Evolutionary conservation across 2,797 vertebrate species (phyloP), one percentile per base, ranked within the genome.

Genomic region (Sebastes matsubarae): DNA sequence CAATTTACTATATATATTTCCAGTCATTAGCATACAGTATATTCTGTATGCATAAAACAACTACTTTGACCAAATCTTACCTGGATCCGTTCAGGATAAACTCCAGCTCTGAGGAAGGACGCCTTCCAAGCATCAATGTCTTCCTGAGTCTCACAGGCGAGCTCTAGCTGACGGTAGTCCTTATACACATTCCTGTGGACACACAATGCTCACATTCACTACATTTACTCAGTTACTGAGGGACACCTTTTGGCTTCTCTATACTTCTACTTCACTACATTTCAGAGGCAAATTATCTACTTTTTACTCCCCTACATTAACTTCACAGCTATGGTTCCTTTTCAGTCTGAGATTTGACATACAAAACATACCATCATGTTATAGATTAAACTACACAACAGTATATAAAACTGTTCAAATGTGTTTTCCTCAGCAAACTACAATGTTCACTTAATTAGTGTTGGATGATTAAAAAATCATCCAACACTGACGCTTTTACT

Each of bases 51-150:
- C 5, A 3, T n/a, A 10, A 72, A 14, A 50, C 1, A 32, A 46
- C 18, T 42, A 46, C 27, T 22, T 27, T 30, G 8, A 63, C 11
- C 4, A 59, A 50, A 38, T 78, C 96, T 89, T 93, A 99, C 98
- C 93, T 94, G 95, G 76, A 97, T 97, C 10, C 97, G 96, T 88
- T 99, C 98, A 1, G 98, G 97, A 91, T 99, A 99, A 85, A 99
- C 98, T 55, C 98, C 98, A 18, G 98, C 98, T 68, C 98, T 95
- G 84, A 99, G 95, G 95, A 99, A 99, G 27, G 98, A 99, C 30
- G 98, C 98, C 83, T 99, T 99, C 98, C 98, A 99, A 46, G 98
- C 98, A 20, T 99, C 98, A 11, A 99, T 91, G 27, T 99, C 98
- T 85, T 99, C 98, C 95, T 99, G 98, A 30, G 95, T 97, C 95